Evolutionary conservation across 2,797 vertebrate species (phyloP).

Genomic region (Tapera naevia): DNA sequence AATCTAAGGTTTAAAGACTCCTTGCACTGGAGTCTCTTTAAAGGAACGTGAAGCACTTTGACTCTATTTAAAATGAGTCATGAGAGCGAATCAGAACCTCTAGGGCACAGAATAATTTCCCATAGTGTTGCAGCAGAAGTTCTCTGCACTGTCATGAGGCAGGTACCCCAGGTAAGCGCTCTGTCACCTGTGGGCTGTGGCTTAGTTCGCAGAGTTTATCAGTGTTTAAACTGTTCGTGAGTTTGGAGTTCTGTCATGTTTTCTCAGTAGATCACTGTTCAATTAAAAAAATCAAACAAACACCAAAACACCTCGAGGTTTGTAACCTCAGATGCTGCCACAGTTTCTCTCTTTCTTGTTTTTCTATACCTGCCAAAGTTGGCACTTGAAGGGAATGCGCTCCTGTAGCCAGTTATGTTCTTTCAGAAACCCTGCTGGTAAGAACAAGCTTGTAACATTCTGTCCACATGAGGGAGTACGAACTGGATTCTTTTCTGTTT

Average conservation of each 20-base stretch:
- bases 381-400: background rate
- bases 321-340: conserved; percentile 26
- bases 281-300: background rate
- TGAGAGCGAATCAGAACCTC: background rate
- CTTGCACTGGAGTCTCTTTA: background rate
- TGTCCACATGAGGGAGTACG: background rate
- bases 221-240: background rate
- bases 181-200: background rate
- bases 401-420: background rate
- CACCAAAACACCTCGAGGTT: background rate
- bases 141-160: background rate
- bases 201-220: background rate
- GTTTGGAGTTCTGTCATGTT: conserved; percentile 7
- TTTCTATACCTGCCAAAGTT: background rate
- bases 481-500: background rate
- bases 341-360: background rate
- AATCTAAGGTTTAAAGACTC: background rate
- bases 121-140: background rate
- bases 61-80: background rate
- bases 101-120: background rate
- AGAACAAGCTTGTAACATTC: background rate
- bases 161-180: background rate
- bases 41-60: conserved; percentile 22
- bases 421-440: background rate
- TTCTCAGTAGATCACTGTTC: background rate